Conservation (phyloP, 2,888 invertebrate genomes). For the Linhomoeus sp. region DNA sequence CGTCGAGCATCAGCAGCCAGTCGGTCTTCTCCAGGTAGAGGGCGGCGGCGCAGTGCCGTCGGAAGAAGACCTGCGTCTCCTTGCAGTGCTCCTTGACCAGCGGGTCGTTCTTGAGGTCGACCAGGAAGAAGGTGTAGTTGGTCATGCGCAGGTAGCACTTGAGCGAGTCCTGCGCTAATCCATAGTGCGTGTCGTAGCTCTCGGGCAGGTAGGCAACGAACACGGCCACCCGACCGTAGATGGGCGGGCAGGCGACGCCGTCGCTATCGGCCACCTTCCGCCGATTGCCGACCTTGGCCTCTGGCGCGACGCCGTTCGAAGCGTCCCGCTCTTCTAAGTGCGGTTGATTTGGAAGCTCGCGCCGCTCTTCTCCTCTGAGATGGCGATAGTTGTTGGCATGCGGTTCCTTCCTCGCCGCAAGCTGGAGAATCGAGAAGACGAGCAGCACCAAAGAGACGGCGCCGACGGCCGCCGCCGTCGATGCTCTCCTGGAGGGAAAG, state of each 20-base stretch:
- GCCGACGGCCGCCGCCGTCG: no score
- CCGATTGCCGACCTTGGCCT: no score
- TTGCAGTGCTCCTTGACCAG: slow-evolving; percentile 1
- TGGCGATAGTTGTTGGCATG: no score
- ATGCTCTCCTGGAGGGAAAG: no score
- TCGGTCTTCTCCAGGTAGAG: slow-evolving; percentile 2
- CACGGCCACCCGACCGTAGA: background rate
- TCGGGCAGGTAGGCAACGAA: background rate
- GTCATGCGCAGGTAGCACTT: slow-evolving; percentile 1
- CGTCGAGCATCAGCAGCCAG: slow-evolving; percentile 5
- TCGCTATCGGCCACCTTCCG: no score
- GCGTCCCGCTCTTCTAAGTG: no score
- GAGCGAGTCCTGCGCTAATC: slow-evolving; percentile 2
- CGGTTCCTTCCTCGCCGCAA: no score
- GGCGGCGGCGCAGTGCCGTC: slow-evolving; percentile 4
- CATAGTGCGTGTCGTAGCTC: background rate
- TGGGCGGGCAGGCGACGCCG: slow-evolving; percentile 2
- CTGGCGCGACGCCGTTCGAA: no score
- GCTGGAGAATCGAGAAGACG: no score
- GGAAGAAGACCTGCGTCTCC: slow-evolving; percentile 5
- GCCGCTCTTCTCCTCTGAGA: no score
- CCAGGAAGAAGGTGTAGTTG: slow-evolving; percentile 2
- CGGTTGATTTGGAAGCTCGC: no score
- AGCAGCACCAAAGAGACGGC: no score
- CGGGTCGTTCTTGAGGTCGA: slow-evolving; percentile 2